Evolutionary conservation across 1,140 invertebrate species (phyloP).

Genomic region (Cydia strobilella): DNA sequence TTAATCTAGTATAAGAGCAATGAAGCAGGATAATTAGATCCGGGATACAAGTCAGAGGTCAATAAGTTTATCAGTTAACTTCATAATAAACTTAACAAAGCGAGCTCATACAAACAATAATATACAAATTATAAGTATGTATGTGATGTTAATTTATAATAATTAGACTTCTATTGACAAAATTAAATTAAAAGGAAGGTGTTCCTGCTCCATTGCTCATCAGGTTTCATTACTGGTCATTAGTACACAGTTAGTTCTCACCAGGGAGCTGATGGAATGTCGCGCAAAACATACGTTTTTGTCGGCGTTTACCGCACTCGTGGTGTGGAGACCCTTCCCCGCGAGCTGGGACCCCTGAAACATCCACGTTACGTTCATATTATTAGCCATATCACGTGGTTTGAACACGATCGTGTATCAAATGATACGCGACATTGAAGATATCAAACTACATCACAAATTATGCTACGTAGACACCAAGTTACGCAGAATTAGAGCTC

Average conservation of each 20-base stretch:
- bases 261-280: conserved; percentile 63
- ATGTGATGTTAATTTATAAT: too few species aligned
- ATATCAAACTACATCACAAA: conserved; percentile 10
- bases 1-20: conserved; percentile 19
- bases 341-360: conserved; percentile 72
- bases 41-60: conserved; percentile 15
- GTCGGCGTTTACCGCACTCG: conserved; percentile 66
- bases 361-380: conserved; percentile 6
- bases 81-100: conserved; percentile 5
- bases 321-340: conserved; percentile 70
- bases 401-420: not conserved
- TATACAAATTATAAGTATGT: not conserved
- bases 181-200: conserved; percentile 12
- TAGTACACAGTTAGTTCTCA: conserved; percentile 76
- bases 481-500: not conserved
- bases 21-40: conserved; percentile 26
- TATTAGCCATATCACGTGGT: conserved; percentile 35
- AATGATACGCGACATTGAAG: conserved; percentile 6
- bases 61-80: not conserved
- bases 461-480: not conserved
- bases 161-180: not conserved
- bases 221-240: conserved; percentile 44
- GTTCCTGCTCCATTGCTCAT: conserved; percentile 45
- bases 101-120: not conserved
- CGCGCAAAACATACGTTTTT: conserved; percentile 75